Conservation (phyloP, 2,888 invertebrate species). For the Pedicia rivosa region DNA sequence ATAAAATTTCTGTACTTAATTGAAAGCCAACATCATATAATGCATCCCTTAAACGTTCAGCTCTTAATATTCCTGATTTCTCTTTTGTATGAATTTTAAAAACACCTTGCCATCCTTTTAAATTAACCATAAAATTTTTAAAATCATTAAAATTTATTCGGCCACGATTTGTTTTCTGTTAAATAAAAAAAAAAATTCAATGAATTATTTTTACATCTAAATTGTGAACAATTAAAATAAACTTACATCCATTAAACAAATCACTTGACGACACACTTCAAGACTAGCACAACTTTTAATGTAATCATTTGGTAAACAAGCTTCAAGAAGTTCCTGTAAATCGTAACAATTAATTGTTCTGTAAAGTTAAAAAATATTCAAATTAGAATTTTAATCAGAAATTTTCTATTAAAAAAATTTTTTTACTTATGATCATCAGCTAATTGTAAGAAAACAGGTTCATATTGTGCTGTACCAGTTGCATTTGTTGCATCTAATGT, state of each 20-base stretch:
- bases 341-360: constrained; percentile 82
- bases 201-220: constrained; percentile 1
- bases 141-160: constrained; percentile 72
- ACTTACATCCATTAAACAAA: constrained; percentile 69
- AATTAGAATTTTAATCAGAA: constrained; percentile 1
- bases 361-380: constrained; percentile 7
- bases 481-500: constrained; percentile 22
- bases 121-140: constrained; percentile 79
- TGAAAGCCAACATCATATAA: constrained; percentile 77
- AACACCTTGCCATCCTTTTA: constrained; percentile 80
- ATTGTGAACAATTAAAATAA: neutral
- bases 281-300: constrained; percentile 87
- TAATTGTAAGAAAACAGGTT: constrained; percentile 74
- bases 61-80: constrained; percentile 76
- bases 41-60: constrained; percentile 71
- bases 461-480: constrained; percentile 53
- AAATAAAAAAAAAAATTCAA: constrained; percentile 10
- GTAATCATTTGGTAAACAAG: constrained; percentile 84
- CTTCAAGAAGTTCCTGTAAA: constrained; percentile 75
- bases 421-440: constrained; percentile 61
- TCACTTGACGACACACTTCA: constrained; percentile 81
- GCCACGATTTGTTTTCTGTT: constrained; percentile 58
- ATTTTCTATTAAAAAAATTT: neutral
- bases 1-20: constrained; percentile 67
- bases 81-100: constrained; percentile 83